Evolutionary conservation across 92 coral and sea anemone species (phyloP).

Genomic region (Diadumene lineata): DNA sequence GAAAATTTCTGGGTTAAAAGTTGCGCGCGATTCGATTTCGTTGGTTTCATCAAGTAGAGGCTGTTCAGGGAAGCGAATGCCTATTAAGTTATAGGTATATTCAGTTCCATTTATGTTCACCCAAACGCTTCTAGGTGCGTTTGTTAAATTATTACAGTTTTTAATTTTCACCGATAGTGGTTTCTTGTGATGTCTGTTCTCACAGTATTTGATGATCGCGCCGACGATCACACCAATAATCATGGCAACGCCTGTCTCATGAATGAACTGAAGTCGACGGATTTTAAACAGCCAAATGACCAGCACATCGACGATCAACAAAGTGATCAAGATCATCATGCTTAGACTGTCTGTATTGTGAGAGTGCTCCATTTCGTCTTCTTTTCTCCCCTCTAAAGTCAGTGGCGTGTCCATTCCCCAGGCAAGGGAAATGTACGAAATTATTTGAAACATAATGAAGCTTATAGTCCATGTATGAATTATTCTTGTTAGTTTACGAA

Average conservation of each 20-base stretch:
- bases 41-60: slow-evolving; percentile 75
- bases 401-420: slow-evolving; percentile 79
- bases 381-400: slow-evolving; percentile 88
- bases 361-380: slow-evolving; percentile 93
- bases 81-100: slow-evolving; percentile 84
- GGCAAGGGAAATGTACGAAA: not conserved
- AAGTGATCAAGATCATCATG: slow-evolving; percentile 84
- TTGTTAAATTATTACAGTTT: slow-evolving; percentile 88
- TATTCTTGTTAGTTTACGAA: not conserved
- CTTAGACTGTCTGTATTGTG: slow-evolving; percentile 97
- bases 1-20: slow-evolving; percentile 94
- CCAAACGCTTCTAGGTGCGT: slow-evolving; percentile 83
- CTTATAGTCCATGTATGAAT: slow-evolving; percentile 15
- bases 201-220: slow-evolving; percentile 87
- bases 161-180: slow-evolving; percentile 87
- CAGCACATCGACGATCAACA: slow-evolving; percentile 87
- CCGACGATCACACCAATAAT: slow-evolving; percentile 90
- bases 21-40: slow-evolving; percentile 90
- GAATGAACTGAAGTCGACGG: slow-evolving; percentile 85
- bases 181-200: slow-evolving; percentile 58
- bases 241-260: slow-evolving; percentile 99
- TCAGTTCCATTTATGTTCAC: slow-evolving; percentile 95
- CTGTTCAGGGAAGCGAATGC: slow-evolving; percentile 87
- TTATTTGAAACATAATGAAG: slow-evolving; percentile 10
- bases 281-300: slow-evolving; percentile 97